phyloP scores from a whole-genome alignment of 2,888 invertebrate species.

The Laothoe populi region DNA sequence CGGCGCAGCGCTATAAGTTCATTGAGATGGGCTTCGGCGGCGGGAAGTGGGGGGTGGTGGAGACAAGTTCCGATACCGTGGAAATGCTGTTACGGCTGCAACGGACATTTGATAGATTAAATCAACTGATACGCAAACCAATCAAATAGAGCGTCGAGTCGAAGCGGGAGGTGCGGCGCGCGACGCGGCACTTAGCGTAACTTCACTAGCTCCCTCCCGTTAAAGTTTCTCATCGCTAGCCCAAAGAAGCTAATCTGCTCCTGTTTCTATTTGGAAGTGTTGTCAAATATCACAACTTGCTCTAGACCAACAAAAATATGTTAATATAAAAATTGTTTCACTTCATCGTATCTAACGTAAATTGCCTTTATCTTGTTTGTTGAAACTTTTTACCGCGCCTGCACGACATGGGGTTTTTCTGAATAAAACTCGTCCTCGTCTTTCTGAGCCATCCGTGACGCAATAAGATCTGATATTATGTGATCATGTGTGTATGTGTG shows the following conservation, averaged over 20 bases:
- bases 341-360: too few relatives aligned
- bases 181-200: background rate
- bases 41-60: background rate
- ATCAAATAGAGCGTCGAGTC: background rate
- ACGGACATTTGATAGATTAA: background rate
- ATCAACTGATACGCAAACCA: conserved; percentile 1
- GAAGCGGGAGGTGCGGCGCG: background rate
- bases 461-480: too few relatives aligned
- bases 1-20: background rate
- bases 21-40: background rate
- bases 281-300: too few relatives aligned
- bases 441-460: too few relatives aligned
- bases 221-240: background rate
- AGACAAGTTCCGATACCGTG: background rate
- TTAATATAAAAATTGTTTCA: too few relatives aligned
- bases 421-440: too few relatives aligned
- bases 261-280: too few relatives aligned
- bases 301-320: too few relatives aligned
- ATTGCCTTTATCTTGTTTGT: too few relatives aligned
- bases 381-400: too few relatives aligned
- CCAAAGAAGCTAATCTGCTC: background rate
- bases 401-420: too few relatives aligned
- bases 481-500: background rate
- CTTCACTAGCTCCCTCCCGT: background rate
- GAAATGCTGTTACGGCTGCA: background rate